These are phyloP conservation scores for Drosophila colorata DNA, from an alignment of 2,888 invertebrate genomes.

Conservation along the genomic window DNA sequence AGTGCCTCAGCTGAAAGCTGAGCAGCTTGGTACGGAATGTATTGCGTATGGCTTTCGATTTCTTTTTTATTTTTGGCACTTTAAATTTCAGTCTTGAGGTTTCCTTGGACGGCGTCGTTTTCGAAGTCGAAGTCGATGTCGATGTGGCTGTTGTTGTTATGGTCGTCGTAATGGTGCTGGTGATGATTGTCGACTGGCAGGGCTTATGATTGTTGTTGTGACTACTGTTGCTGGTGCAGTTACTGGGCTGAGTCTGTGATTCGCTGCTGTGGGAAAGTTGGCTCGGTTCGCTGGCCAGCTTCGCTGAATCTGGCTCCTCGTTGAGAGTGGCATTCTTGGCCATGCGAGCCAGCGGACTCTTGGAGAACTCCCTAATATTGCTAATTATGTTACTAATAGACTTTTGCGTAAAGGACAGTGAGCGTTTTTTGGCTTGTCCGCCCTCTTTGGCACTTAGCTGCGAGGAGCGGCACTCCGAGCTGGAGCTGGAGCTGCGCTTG, in stretches of 20 bases:
- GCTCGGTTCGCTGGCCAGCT: slow-evolving; percentile 20
- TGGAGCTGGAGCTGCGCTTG: slow-evolving; percentile 82
- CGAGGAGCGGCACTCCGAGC: slow-evolving; percentile 79
- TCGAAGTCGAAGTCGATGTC: slow-evolving; percentile 26
- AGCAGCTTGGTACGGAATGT: slow-evolving; percentile 84
- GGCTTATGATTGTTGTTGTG: slow-evolving; percentile 41
- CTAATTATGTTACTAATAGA: slow-evolving; percentile 83
- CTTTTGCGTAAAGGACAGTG: slow-evolving; percentile 84
- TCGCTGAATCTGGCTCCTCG: slow-evolving; percentile 62
- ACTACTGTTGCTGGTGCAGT: slow-evolving; percentile 39
- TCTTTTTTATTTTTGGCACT: slow-evolving; percentile 84
- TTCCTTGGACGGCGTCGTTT: slow-evolving; percentile 79
- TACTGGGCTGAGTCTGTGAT: slow-evolving; percentile 31
- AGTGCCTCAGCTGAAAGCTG: slow-evolving; percentile 80
- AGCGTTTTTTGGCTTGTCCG: slow-evolving; percentile 80
- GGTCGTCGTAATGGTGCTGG: slow-evolving; percentile 53
- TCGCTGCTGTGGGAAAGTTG: slow-evolving; percentile 54
- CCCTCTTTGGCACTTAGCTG: slow-evolving; percentile 56
- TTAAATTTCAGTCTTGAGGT: slow-evolving; percentile 81
- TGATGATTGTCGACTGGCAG: slow-evolving; percentile 50
- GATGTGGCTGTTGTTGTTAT: slow-evolving; percentile 51
- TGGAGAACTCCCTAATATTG: slow-evolving; percentile 84
- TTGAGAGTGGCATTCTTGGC: slow-evolving; percentile 46
- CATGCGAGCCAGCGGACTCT: slow-evolving; percentile 75
- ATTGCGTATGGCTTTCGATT: slow-evolving; percentile 83